Evolutionary conservation across 2,888 invertebrate genomes (phyloP).

Genomic region (Hirtodrosophila duncani): DNA sequence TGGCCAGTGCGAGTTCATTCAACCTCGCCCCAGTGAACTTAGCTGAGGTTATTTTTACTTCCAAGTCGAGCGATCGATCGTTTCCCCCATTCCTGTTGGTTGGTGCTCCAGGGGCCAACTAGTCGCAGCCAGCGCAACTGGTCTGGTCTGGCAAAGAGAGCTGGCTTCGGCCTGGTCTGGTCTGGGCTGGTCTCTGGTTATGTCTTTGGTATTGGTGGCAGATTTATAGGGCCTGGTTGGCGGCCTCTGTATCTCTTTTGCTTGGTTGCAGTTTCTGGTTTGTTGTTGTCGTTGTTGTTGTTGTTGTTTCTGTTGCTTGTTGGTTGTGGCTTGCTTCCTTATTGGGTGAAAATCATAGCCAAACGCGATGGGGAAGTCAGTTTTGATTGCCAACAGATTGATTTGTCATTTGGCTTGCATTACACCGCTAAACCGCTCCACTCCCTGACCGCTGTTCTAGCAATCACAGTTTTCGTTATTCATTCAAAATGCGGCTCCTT

Average conservation of each 20-base stretch:
- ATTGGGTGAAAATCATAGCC: conserved; percentile 66
- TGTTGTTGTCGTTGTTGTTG: conserved; percentile 33
- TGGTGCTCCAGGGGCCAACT: conserved; percentile 32
- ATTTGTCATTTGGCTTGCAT: conserved; percentile 54
- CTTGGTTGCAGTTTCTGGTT: conserved; percentile 65
- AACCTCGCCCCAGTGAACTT: conserved; percentile 79
- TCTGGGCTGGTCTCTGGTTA: conserved; percentile 43
- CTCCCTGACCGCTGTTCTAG: neutral
- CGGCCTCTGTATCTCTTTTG: conserved; percentile 32
- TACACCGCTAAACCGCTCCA: neutral
- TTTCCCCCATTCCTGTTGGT: neutral
- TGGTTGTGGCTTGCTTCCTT: conserved; percentile 69
- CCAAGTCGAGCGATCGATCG: too few relatives aligned
- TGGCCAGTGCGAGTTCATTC: conserved; percentile 74
- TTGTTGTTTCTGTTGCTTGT: conserved; percentile 27
- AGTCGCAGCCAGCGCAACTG: conserved; percentile 55
- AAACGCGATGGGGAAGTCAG: conserved; percentile 50
- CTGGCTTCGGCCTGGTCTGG: conserved; percentile 47
- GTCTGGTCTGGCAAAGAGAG: conserved; percentile 45
- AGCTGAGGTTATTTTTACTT: conserved; percentile 78
- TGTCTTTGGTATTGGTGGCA: conserved; percentile 38
- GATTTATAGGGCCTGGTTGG: conserved; percentile 54
- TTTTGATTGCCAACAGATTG: conserved; percentile 65
- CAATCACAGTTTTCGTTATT: neutral
- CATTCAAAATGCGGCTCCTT: conserved; percentile 31